Base-by-base conservation (phyloP, 1,140 invertebrate species). In the Hypothenemus hampei region DNA sequence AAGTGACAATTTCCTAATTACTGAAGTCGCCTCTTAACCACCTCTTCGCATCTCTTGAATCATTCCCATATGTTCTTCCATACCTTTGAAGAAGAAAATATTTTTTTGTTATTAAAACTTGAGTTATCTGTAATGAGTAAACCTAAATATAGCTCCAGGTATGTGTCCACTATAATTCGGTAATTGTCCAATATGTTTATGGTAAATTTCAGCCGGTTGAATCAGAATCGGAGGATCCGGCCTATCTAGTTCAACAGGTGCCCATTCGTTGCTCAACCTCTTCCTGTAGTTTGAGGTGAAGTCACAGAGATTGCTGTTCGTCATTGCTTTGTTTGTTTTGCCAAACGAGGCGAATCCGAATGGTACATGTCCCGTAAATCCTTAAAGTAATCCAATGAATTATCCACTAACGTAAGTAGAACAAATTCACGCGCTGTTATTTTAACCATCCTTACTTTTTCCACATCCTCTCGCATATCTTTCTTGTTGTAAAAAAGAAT, bases 131-230 rank as follows among this genome's bases (percentile, higher is more conserved):
- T 26, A n/a, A 62, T 36, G 31, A 11, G 41, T 19, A 62, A 67
- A 82, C 80, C 81, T 80, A 63, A 81, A 84, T 55, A 76, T 74
- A 43, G 75, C 75, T 33, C 85, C 85, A 1, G 85, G 85, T 40
- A 87, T 78, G 61, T 88, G 84, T 1, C 84, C 85, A 3, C 77
- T 76, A 68, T 88, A 88, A 65, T 83, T 83, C 0, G 85, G 85
- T 45, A 87, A 64, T 72, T 86, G 77, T 8, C 84, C 83, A 26
- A 82, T 76, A 52, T 85, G 78, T 52, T 81, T 80, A 60, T 82
- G 80, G 56, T 87, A 87, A 24, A 87, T 79, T 63, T 81, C 74
- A 18, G 73, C 71, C 4, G 76, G 72, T 61, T 74, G 65, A 20
- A 76, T 71, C 10, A 72, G 26, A 8, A 77, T 62, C 1, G 75